These are phyloP conservation scores for Leptopilina myrica DNA, from an alignment of 2,888 invertebrate genomes.

Conservation along the genomic window DNA sequence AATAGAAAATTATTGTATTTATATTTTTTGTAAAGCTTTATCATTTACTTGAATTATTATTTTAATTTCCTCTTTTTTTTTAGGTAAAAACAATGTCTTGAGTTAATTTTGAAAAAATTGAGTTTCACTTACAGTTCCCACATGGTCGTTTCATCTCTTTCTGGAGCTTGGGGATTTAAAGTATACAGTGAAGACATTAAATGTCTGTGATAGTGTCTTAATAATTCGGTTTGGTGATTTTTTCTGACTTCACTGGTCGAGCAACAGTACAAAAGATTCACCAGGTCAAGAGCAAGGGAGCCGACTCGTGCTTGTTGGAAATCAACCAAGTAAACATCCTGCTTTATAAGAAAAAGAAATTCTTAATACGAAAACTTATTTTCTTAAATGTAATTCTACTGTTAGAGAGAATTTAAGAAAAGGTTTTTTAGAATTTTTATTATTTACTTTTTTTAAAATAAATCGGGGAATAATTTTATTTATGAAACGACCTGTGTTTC, in stretches of 20 bases:
- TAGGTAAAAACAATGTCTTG: constrained; percentile 7
- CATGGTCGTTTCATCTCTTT: constrained; percentile 77
- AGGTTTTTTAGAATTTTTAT: background rate
- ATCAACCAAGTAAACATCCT: constrained; percentile 83
- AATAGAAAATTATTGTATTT: no score
- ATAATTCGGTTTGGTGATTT: constrained; percentile 79
- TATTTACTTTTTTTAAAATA: background rate
- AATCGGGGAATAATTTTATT: no score
- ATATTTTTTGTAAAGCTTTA: no score
- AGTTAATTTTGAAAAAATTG: constrained; percentile 3
- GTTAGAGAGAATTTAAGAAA: no score
- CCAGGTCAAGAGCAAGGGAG: constrained; percentile 83
- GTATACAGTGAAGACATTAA: constrained; percentile 79
- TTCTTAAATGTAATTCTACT: no score
- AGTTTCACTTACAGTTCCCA: constrained; percentile 78
- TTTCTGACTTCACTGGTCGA: constrained; percentile 81
- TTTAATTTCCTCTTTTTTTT: background rate
- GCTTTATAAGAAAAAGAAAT: constrained; percentile 48
- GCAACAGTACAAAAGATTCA: constrained; percentile 83
- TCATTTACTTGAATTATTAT: no score
- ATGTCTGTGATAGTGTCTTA: constrained; percentile 81
- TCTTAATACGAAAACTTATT: no score
- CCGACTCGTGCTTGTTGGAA: constrained; percentile 85
- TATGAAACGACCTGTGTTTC: constrained; percentile 61
- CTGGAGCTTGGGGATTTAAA: constrained; percentile 78